Conservation (phyloP, 2,888 invertebrate species). For the Rhagonycha fulva region DNA sequence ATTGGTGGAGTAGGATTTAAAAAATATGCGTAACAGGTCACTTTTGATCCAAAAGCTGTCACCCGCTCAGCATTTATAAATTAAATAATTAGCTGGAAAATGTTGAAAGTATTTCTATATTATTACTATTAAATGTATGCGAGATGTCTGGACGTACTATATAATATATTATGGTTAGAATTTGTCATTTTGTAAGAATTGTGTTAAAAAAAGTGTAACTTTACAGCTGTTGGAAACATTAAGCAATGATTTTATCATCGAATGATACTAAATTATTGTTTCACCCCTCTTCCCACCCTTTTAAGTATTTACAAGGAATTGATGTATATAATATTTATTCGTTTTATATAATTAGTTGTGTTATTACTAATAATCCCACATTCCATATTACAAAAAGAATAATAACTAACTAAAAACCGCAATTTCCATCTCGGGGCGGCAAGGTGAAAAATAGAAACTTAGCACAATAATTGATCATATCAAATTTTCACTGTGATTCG, state of each 20-base stretch:
- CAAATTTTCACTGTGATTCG: constrained; percentile 62
- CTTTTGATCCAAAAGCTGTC: constrained; percentile 55
- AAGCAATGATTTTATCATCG: constrained; percentile 39
- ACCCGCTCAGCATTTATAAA: constrained; percentile 56
- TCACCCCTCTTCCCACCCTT: constrained; percentile 4
- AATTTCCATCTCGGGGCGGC: constrained; percentile 9
- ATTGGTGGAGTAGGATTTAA: constrained; percentile 18
- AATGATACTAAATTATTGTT: constrained; percentile 43
- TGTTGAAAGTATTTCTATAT: constrained; percentile 54
- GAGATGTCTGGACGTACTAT: constrained; percentile 48
- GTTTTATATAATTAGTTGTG: constrained; percentile 26
- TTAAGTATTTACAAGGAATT: constrained; percentile 30
- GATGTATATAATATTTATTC: constrained; percentile 31
- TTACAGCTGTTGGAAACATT: constrained; percentile 49
- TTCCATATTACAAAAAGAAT: constrained; percentile 28
- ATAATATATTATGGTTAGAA: constrained; percentile 44
- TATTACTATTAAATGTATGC: constrained; percentile 48
- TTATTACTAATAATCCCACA: constrained; percentile 25
- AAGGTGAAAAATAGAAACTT: constrained; percentile 44
- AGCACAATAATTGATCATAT: constrained; percentile 61
- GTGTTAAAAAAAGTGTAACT: constrained; percentile 45
- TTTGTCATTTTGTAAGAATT: constrained; percentile 47
- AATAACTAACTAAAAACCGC: constrained; percentile 8
- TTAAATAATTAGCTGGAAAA: constrained; percentile 52
- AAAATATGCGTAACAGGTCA: constrained; percentile 46